Evolutionary conservation across 64 coral and sea anemone genomes (phyloP).

Genomic region (Dendronephthya gigantea): DNA sequence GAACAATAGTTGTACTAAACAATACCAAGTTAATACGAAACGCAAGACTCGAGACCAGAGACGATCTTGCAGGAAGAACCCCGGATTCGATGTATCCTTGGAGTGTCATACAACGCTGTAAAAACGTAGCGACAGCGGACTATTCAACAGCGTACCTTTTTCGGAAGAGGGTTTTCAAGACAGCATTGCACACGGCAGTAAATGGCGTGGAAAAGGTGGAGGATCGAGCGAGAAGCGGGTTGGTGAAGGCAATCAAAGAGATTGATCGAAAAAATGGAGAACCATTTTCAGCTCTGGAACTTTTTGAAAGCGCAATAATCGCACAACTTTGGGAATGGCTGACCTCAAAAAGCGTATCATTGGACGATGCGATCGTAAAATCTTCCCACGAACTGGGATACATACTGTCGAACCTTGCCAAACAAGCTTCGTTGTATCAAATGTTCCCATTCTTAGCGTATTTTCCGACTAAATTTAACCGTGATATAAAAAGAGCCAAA

Average conservation of each 20-base stretch:
- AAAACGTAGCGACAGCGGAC: background rate
- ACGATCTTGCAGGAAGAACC: conserved; percentile 54
- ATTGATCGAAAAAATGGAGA: background rate
- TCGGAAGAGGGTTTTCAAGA: background rate
- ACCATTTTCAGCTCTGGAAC: background rate
- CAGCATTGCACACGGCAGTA: background rate
- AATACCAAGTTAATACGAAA: conserved; percentile 42
- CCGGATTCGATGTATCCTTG: background rate
- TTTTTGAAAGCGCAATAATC: background rate
- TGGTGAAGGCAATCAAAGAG: background rate
- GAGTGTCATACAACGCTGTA: background rate
- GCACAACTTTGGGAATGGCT: background rate
- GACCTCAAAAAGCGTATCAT: background rate
- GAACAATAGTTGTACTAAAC: conserved; percentile 35
- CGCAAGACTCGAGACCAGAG: conserved; percentile 24
- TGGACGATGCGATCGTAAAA: background rate
- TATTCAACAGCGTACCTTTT: background rate
- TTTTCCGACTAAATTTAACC: background rate
- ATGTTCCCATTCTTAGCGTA: background rate
- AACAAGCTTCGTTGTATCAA: background rate
- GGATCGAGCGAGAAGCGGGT: background rate
- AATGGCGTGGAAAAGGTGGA: background rate
- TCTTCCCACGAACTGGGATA: background rate
- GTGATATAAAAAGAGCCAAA: background rate
- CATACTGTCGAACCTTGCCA: background rate